These are phyloP conservation scores for Eubucco bourcierii DNA, from an alignment of 2,113 vertebrate species.

Conservation along the genomic window DNA sequence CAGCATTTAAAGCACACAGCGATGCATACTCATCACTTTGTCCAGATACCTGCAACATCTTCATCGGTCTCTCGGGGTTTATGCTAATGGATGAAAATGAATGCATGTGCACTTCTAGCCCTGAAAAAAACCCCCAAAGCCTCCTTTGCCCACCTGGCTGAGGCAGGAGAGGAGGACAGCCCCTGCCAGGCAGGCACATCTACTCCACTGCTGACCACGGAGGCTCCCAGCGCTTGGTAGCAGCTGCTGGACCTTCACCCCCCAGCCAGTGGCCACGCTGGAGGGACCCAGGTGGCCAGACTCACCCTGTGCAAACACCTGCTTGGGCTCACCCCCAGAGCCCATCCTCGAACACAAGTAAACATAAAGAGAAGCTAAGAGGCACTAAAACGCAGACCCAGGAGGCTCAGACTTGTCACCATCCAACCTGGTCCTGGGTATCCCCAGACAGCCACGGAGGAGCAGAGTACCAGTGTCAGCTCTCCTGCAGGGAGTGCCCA, in stretches of 20 bases:
- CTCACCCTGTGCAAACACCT: background rate
- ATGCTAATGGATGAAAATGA: too few species aligned
- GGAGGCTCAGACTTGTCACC: background rate
- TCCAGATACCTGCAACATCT: too few species aligned
- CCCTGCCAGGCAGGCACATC: background rate
- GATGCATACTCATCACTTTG: too few species aligned
- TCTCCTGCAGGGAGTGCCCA: constrained; percentile 88
- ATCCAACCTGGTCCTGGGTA: background rate
- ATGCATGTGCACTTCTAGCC: too few species aligned
- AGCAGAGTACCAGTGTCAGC: constrained; percentile 61
- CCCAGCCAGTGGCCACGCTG: too few species aligned
- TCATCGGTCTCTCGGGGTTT: too few species aligned
- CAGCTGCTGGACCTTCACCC: background rate
- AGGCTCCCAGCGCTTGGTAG: background rate
- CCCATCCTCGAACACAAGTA: constrained; percentile 31
- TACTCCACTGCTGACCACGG: background rate
- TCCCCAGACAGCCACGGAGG: background rate
- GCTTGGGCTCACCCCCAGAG: background rate
- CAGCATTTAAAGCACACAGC: too few species aligned
- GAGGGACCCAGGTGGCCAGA: background rate
- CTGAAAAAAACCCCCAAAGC: background rate
- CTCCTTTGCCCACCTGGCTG: fast-evolving
- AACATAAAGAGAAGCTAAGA: constrained; percentile 54
- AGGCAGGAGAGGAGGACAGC: background rate
- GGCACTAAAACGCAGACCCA: constrained; percentile 52